Percentiles rank a stretch among this genome's conserved stretches.
Evolutionary conservation across 1,140 invertebrate species (phyloP).

Genomic region (Polypedilum vanderplanki): DNA sequence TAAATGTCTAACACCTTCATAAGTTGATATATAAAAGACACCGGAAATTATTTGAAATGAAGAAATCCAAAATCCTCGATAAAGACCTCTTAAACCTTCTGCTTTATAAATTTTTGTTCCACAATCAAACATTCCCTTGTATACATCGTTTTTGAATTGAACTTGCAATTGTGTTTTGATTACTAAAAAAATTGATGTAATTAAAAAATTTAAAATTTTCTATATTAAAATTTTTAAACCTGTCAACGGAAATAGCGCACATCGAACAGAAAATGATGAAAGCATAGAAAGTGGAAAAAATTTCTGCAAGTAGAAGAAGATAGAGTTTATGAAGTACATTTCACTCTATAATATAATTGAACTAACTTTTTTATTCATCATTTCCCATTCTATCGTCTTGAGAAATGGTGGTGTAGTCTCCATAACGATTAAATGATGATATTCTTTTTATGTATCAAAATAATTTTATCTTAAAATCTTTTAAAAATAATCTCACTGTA

Average conservation of each 20-base stretch:
- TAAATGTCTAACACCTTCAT: slow-evolving; percentile 83
- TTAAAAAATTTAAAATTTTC: no score
- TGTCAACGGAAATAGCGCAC: slow-evolving; percentile 88
- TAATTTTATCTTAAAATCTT: not conserved
- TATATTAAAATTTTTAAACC: no score
- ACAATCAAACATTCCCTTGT: slow-evolving; percentile 84
- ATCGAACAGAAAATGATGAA: slow-evolving; percentile 76
- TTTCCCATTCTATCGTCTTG: slow-evolving; percentile 93
- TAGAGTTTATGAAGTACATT: not conserved
- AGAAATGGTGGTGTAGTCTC: slow-evolving; percentile 58
- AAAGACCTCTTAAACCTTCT: slow-evolving; percentile 85
- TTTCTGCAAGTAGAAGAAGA: slow-evolving; percentile 45
- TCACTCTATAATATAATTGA: not conserved
- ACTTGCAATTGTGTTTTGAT: slow-evolving; percentile 94
- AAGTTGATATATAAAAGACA: slow-evolving; percentile 91
- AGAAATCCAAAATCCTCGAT: slow-evolving; percentile 93
- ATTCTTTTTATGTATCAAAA: slow-evolving; percentile 30
- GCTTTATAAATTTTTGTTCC: slow-evolving; percentile 77
- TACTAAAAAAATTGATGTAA: no score
- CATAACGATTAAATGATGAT: slow-evolving; percentile 45
- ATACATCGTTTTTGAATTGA: slow-evolving; percentile 74
- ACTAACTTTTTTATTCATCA: slow-evolving; percentile 82
- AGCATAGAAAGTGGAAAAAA: slow-evolving; percentile 88
- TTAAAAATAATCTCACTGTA: not conserved
- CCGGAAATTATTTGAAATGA: slow-evolving; percentile 74